phyloP scores from a whole-genome alignment of 2,888 invertebrate genomes.

The Brachyopa scutellaris region DNA sequence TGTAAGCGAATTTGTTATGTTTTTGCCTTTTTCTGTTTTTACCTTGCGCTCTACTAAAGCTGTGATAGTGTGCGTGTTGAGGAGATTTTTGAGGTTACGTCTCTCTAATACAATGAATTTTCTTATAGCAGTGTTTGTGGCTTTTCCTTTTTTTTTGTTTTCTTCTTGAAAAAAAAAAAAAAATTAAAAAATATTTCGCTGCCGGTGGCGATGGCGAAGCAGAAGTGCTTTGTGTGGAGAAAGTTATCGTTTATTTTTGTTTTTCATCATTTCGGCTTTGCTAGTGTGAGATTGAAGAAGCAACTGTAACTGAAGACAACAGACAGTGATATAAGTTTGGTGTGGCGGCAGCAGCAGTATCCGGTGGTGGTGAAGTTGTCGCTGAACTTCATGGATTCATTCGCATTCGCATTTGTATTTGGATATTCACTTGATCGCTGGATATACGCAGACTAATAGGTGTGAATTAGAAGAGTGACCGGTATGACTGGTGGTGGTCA shows the following conservation, averaged over 20 bases:
- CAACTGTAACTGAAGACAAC: background rate
- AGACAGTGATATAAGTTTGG: constrained; percentile 28
- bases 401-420: no score
- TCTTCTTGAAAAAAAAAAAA: constrained; percentile 19
- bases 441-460: constrained; percentile 14
- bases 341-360: constrained; percentile 7
- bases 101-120: constrained; percentile 32
- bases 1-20: constrained; percentile 57
- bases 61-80: background rate
- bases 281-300: constrained; percentile 34
- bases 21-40: constrained; percentile 17
- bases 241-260: constrained; percentile 68
- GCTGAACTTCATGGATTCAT: constrained; percentile 46
- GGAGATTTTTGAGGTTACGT: constrained; percentile 37
- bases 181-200: background rate
- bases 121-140: constrained; percentile 15
- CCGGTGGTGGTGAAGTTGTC: constrained; percentile 17
- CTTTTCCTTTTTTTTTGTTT: constrained; percentile 61
- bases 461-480: constrained; percentile 57
- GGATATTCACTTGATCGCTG: background rate
- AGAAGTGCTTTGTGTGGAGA: constrained; percentile 57
- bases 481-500: constrained; percentile 51
- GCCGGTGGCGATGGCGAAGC: constrained; percentile 15
- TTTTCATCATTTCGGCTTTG: constrained; percentile 41
- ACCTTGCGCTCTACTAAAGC: constrained; percentile 53